A percentile compares a stretch with the other conserved stretches of the same genome.
Evolutionary conservation across 2,113 vertebrate genomes (phyloP).

Genomic region (Xiphophorus maculatus): DNA sequence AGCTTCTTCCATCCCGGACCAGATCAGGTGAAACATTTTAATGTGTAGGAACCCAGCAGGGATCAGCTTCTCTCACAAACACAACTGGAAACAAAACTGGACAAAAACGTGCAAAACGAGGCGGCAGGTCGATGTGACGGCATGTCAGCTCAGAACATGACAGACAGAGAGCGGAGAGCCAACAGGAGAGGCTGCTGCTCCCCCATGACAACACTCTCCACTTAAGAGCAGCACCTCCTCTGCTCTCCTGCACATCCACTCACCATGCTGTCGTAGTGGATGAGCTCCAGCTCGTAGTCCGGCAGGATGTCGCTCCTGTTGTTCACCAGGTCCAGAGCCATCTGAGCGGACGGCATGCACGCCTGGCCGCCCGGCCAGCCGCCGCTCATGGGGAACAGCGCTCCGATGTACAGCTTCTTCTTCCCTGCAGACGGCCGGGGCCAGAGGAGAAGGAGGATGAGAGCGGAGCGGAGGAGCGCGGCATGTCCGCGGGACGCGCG

Average conservation of each 20-base stretch:
- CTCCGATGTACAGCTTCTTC: constrained; percentile 93
- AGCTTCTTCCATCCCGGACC: no score
- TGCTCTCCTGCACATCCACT: constrained; percentile 53
- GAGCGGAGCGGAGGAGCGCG: constrained; percentile 39
- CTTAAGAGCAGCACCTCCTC: no score
- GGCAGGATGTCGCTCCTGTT: constrained; percentile 91
- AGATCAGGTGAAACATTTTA: no score
- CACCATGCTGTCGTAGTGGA: constrained; percentile 94
- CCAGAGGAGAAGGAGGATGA: constrained; percentile 69
- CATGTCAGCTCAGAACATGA: no score
- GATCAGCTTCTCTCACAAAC: no score
- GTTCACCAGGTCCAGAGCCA: constrained; percentile 93
- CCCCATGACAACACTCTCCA: no score
- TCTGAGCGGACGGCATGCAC: constrained; percentile 90
- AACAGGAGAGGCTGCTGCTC: no score
- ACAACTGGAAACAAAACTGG: no score
- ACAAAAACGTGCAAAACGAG: no score
- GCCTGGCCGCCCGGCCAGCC: constrained; percentile 94
- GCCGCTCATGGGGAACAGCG: constrained; percentile 94
- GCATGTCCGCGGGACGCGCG: constrained; percentile 21
- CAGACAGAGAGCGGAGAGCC: no score
- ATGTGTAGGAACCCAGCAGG: no score
- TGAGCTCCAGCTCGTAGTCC: constrained; percentile 92
- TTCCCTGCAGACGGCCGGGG: constrained; percentile 83
- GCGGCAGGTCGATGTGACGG: no score